These are phyloP conservation scores for Tetrax tetrax DNA, from an alignment of 2,113 vertebrate genomes.

Conservation along the genomic window DNA sequence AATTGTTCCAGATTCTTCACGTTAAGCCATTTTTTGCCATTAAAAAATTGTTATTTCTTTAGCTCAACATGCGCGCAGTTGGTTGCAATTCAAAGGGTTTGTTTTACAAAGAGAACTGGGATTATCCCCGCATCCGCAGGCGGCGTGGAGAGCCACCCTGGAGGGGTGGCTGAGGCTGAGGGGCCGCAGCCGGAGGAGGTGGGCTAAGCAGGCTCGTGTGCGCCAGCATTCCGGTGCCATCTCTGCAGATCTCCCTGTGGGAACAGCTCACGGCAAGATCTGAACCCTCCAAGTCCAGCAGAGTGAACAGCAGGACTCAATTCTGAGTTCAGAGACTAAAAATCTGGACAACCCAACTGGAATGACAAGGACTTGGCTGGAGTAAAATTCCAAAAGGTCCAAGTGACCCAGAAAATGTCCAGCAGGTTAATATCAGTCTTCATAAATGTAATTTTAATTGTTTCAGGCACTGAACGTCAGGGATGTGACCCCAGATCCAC, in stretches of 20 bases:
- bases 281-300: background rate
- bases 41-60: background rate
- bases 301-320: background rate
- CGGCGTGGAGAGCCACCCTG: fast-evolving
- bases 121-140: background rate
- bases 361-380: background rate
- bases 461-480: background rate
- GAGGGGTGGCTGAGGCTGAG: too few relatives aligned
- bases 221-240: background rate
- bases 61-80: background rate
- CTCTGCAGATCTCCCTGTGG: background rate
- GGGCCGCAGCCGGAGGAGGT: background rate
- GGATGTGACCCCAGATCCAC: fast-evolving
- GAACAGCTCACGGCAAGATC: background rate
- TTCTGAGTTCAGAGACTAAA: background rate
- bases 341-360: background rate
- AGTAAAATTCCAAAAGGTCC: background rate
- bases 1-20: background rate
- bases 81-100: background rate
- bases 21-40: background rate
- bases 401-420: background rate
- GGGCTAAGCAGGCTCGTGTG: background rate
- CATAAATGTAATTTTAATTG: background rate
- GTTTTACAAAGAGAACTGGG: background rate
- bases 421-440: background rate